Conservation (phyloP, 2,797 vertebrate species). For the Margarornis squamiger region DNA sequence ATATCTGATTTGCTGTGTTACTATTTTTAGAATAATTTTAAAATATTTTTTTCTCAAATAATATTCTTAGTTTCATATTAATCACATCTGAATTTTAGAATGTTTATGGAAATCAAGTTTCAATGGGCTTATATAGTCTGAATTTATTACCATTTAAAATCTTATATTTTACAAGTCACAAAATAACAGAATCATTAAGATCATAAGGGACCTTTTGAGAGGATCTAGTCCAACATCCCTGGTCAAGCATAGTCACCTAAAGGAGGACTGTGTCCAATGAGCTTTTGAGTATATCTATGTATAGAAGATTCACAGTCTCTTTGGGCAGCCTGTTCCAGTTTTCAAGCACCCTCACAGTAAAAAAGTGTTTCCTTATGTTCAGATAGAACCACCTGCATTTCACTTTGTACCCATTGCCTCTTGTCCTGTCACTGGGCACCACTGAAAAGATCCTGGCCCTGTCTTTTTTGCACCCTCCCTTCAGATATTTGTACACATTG, state of each 20-base stretch:
- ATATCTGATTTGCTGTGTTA: not conserved
- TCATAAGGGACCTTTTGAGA: not conserved
- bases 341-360: not conserved
- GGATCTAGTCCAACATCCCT: not conserved
- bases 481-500: too few species aligned
- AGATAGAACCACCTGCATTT: not conserved
- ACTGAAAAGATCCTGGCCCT: too few species aligned
- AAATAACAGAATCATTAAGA: not conserved
- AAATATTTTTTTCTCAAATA: not conserved
- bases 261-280: not conserved
- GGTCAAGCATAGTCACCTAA: not conserved
- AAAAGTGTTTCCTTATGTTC: not conserved
- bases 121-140: not conserved
- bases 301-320: not conserved
- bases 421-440: too few species aligned
- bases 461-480: too few species aligned
- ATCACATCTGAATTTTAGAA: not conserved
- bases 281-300: not conserved
- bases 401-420: not conserved
- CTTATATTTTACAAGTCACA: not conserved
- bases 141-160: not conserved
- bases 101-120: not conserved
- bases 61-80: too few species aligned
- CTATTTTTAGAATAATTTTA: not conserved
- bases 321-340: not conserved